Conservation (phyloP, 2,888 invertebrate genomes). For the Baronia brevicornis region DNA sequence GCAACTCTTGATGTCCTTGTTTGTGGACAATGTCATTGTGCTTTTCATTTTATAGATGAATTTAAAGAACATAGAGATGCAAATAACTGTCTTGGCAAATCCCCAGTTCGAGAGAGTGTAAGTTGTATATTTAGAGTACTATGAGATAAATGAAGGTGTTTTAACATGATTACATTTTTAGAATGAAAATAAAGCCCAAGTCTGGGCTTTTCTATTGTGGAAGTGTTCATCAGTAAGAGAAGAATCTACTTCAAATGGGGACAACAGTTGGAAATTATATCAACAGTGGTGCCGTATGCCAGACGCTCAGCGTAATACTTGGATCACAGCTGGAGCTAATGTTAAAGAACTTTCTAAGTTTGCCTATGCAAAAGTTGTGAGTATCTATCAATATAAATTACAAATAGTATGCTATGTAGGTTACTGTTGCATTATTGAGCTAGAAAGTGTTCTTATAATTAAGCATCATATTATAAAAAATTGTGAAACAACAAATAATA, state of each 20-base stretch:
- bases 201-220: conserved; percentile 91
- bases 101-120: conserved; percentile 80
- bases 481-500: no score
- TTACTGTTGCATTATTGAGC: no score
- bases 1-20: conserved; percentile 85
- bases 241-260: conserved; percentile 64
- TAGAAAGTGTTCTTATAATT: no score
- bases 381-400: conserved; percentile 25
- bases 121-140: conserved; percentile 31
- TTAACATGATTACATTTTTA: conserved; percentile 39
- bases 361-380: conserved; percentile 80
- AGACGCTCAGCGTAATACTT: conserved; percentile 81
- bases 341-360: conserved; percentile 83
- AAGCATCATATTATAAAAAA: no score
- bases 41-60: conserved; percentile 86
- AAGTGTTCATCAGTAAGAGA: conserved; percentile 74
- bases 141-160: not conserved
- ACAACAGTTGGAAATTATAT: conserved; percentile 86
- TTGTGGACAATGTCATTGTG: conserved; percentile 88
- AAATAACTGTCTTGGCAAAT: conserved; percentile 76
- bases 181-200: conserved; percentile 87
- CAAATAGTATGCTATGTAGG: not conserved
- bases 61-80: conserved; percentile 83
- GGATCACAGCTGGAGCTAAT: conserved; percentile 87
- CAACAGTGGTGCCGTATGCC: conserved; percentile 90